Conservation (phyloP, 2,113 vertebrate species). For the Anolis sagrei region DNA sequence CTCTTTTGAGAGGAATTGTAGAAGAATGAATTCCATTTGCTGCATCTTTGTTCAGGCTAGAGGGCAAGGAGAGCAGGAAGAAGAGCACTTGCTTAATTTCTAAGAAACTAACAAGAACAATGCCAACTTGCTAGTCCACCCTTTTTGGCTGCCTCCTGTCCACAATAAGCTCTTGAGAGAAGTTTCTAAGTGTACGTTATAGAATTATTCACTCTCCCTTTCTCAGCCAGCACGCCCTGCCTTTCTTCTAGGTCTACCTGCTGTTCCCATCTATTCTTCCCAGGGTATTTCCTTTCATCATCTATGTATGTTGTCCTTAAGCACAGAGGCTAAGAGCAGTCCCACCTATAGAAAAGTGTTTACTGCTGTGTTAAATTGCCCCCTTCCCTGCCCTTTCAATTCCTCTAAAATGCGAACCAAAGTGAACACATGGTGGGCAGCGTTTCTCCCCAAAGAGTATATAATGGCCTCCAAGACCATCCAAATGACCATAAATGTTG, state of each 20-base stretch:
- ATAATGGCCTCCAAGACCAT: not conserved
- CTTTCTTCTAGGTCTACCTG: constrained; percentile 1
- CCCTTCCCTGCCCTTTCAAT: constrained; percentile 31
- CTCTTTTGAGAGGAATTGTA: not conserved
- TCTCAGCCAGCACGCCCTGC: not conserved
- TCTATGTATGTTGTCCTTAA: not conserved
- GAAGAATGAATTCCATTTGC: not conserved
- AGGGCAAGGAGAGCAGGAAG: not conserved
- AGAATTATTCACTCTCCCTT: not conserved
- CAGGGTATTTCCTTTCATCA: constrained; percentile 38
- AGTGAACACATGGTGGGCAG: constrained; percentile 11
- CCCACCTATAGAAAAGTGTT: constrained; percentile 37
- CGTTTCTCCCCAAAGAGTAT: constrained; percentile 11
- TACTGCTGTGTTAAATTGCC: constrained; percentile 62
- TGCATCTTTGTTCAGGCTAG: not conserved
- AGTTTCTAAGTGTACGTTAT: constrained; percentile 29
- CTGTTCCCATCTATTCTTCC: constrained; percentile 11
- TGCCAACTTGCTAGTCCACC: not conserved
- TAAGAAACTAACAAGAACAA: not conserved
- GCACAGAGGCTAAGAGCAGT: constrained; percentile 16
- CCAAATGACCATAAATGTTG: not conserved
- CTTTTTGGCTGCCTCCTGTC: not conserved
- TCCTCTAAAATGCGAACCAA: constrained; percentile 8
- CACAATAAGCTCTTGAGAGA: constrained; percentile 17
- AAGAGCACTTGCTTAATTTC: not conserved